Evolutionary conservation across 1,140 invertebrate species (phyloP).

Genomic region (Penaeus chinensis): DNA sequence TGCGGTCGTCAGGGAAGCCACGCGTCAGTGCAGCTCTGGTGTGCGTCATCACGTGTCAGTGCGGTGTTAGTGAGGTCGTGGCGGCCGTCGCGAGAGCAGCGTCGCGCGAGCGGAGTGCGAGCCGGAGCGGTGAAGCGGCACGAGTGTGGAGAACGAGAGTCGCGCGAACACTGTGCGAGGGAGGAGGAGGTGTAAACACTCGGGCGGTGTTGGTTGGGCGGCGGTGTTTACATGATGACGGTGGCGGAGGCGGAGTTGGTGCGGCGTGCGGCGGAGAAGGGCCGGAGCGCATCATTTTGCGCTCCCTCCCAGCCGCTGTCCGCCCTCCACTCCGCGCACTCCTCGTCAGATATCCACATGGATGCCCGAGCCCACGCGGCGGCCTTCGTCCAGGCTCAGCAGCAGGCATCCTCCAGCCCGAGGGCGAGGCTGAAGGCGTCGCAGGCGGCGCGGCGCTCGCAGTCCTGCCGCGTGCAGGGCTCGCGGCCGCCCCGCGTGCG

Average conservation of each 20-base stretch:
- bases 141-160: slow-evolving; percentile 14
- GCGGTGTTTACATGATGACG: slow-evolving; percentile 63
- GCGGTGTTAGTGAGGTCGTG: slow-evolving; percentile 29
- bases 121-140: background rate
- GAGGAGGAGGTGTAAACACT: slow-evolving; percentile 27
- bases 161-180: slow-evolving; percentile 10
- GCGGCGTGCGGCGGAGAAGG: slow-evolving; percentile 61
- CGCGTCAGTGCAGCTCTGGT: slow-evolving; percentile 33
- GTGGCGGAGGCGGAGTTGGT: slow-evolving; percentile 61
- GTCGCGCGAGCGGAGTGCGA: background rate
- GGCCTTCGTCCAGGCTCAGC: slow-evolving; percentile 51
- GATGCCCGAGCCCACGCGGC: slow-evolving; percentile 45
- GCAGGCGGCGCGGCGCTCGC: slow-evolving; percentile 58
- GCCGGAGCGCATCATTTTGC: slow-evolving; percentile 64
- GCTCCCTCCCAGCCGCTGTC: slow-evolving; percentile 54
- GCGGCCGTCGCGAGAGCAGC: background rate
- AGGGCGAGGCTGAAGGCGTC: slow-evolving; percentile 55
- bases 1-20: slow-evolving; percentile 47
- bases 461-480: slow-evolving; percentile 64
- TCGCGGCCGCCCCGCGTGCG: slow-evolving; percentile 54
- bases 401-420: slow-evolving; percentile 50
- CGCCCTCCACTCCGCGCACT: slow-evolving; percentile 52
- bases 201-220: slow-evolving; percentile 49
- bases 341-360: slow-evolving; percentile 51
- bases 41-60: slow-evolving; percentile 35